Evolutionary conservation across 1,140 invertebrate genomes (phyloP).

Genomic region (Cyphomyrmex costatus): DNA sequence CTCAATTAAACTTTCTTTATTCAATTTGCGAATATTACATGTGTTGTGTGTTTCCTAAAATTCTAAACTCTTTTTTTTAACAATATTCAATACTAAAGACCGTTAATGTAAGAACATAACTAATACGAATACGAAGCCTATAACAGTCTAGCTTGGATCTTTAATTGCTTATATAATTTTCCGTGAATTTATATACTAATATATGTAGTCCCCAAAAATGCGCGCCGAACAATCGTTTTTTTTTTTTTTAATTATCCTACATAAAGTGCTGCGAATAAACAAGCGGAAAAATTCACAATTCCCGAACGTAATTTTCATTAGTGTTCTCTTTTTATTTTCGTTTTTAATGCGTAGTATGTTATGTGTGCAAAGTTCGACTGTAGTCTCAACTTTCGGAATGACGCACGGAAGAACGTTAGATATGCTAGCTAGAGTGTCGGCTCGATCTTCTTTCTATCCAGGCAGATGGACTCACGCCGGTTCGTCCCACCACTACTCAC

Average conservation of each 20-base stretch:
- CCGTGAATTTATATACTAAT: too few relatives aligned
- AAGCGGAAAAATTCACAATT: background rate
- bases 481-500: conserved; percentile 30
- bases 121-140: too few relatives aligned
- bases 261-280: background rate
- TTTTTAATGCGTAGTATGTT: background rate
- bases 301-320: background rate
- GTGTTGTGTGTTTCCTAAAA: background rate
- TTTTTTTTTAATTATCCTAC: background rate
- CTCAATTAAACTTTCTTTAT: background rate
- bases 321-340: background rate
- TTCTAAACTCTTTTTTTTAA: background rate
- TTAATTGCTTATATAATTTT: too few relatives aligned
- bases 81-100: too few relatives aligned
- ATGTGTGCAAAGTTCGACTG: too few relatives aligned
- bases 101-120: too few relatives aligned
- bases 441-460: conserved; percentile 12
- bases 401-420: background rate
- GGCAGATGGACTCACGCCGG: conserved; percentile 17
- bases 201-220: too few relatives aligned
- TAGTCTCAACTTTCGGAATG: background rate
- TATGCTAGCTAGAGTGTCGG: background rate
- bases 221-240: too few relatives aligned
- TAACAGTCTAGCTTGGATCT: too few relatives aligned
- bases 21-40: background rate